Evolutionary conservation across 2,888 invertebrate genomes (phyloP).

Genomic region (Drosophila helvetica): DNA sequence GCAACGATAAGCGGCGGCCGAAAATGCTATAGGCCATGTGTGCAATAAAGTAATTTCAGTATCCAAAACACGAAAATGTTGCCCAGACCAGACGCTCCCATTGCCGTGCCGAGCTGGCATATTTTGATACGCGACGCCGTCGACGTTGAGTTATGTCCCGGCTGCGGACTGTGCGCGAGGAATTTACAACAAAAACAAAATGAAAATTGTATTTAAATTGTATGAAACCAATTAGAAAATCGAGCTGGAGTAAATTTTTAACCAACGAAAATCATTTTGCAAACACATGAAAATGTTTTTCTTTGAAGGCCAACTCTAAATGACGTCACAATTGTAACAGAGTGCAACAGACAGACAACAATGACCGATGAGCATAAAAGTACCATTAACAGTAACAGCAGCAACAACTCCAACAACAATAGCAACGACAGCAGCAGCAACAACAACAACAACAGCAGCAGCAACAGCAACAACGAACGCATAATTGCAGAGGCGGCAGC

Average conservation of each 20-base stretch:
- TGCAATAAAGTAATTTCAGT: constrained; percentile 38
- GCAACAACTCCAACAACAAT: constrained; percentile 49
- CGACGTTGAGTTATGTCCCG: constrained; percentile 53
- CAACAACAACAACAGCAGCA: constrained; percentile 48
- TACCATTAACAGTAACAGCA: constrained; percentile 86
- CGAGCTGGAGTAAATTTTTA: constrained; percentile 19
- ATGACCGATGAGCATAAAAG: constrained; percentile 86
- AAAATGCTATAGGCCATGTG: constrained; percentile 13
- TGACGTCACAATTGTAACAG: constrained; percentile 49
- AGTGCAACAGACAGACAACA: constrained; percentile 85
- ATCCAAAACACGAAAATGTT: constrained; percentile 66
- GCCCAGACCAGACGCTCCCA: constrained; percentile 68
- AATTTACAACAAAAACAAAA: constrained; percentile 71
- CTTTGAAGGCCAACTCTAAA: constrained; percentile 46
- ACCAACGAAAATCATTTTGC: constrained; percentile 7
- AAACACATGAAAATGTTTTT: constrained; percentile 28
- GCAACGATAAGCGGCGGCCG: constrained; percentile 16
- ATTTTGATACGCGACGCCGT: constrained; percentile 73
- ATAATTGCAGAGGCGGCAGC: constrained; percentile 79
- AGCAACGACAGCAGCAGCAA: constrained; percentile 41
- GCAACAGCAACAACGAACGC: constrained; percentile 60
- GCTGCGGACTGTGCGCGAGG: constrained; percentile 69
- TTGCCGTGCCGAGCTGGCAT: constrained; percentile 77
- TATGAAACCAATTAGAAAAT: constrained; percentile 32
- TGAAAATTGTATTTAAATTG: constrained; percentile 41